Evolutionary conservation across 2,797 vertebrate species (phyloP).

Genomic region (Hypotaenidia philippensis): DNA sequence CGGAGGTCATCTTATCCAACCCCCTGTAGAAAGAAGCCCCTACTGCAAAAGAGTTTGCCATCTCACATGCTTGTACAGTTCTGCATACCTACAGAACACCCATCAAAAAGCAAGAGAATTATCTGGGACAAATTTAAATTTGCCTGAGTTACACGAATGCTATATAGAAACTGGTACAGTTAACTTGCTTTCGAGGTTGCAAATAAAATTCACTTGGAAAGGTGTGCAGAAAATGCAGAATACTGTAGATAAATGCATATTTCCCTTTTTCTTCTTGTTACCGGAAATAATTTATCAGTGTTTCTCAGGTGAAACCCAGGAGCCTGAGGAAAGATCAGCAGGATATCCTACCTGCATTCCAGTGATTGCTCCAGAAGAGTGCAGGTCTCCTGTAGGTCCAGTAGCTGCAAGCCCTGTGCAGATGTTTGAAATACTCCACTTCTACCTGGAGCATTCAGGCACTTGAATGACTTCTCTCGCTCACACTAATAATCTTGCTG

Average conservation of each 20-base stretch:
- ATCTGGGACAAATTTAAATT: neutral
- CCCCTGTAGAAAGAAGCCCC: neutral
- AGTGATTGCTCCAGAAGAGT: neutral
- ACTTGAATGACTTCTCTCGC: neutral
- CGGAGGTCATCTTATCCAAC: neutral
- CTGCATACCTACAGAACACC: neutral
- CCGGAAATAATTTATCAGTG: constrained; percentile 49
- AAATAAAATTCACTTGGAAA: neutral
- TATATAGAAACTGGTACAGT: neutral
- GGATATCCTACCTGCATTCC: constrained; percentile 53
- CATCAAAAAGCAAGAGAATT: neutral
- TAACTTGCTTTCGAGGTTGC: neutral
- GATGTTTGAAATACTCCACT: constrained; percentile 15
- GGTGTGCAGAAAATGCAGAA: neutral
- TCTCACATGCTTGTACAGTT: neutral
- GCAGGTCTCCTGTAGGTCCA: neutral
- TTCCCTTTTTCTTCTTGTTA: constrained; percentile 36
- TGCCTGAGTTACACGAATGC: neutral
- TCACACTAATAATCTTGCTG: constrained; percentile 17
- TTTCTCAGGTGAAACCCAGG: constrained; percentile 11
- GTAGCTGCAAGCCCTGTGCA: constrained; percentile 58
- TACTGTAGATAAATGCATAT: neutral
- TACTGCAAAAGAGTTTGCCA: neutral
- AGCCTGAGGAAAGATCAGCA: constrained; percentile 35
- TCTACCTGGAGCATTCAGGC: neutral